Evolutionary conservation across 2,797 vertebrate species (phyloP).

Genomic region (Salarias fasciatus): DNA sequence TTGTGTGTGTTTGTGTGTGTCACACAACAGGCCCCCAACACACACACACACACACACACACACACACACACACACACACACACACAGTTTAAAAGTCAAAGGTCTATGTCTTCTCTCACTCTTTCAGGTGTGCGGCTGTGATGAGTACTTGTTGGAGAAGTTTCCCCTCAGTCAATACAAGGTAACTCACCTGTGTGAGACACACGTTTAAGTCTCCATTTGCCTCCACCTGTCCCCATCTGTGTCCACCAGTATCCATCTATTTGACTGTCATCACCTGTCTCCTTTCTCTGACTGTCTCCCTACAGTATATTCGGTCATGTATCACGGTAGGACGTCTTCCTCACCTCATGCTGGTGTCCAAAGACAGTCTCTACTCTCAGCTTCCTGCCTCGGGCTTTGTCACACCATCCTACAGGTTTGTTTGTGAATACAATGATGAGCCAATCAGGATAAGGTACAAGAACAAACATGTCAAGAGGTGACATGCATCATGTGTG

Average conservation of each 20-base stretch:
- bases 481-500: no score
- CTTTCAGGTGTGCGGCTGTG: slow-evolving; percentile 83
- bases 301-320: slow-evolving; percentile 80
- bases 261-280: background rate
- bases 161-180: slow-evolving; percentile 87
- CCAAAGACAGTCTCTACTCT: slow-evolving; percentile 85
- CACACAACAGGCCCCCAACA: no score
- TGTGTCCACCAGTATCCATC: background rate
- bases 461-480: no score
- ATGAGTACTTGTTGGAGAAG: slow-evolving; percentile 85
- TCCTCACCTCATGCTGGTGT: slow-evolving; percentile 87
- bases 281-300: slow-evolving; percentile 4
- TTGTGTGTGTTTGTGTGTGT: no score
- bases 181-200: slow-evolving; percentile 55
- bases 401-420: slow-evolving; percentile 83
- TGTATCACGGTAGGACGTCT: slow-evolving; percentile 83
- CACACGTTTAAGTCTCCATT: background rate
- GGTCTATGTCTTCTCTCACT: no score
- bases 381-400: slow-evolving; percentile 84
- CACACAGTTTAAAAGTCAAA: no score
- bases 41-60: no score
- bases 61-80: no score
- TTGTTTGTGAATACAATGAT: no score
- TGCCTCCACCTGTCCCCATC: background rate
- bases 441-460: no score